Evolutionary conservation across 2,888 invertebrate species (phyloP).

Genomic region (Drosophila putrida): DNA sequence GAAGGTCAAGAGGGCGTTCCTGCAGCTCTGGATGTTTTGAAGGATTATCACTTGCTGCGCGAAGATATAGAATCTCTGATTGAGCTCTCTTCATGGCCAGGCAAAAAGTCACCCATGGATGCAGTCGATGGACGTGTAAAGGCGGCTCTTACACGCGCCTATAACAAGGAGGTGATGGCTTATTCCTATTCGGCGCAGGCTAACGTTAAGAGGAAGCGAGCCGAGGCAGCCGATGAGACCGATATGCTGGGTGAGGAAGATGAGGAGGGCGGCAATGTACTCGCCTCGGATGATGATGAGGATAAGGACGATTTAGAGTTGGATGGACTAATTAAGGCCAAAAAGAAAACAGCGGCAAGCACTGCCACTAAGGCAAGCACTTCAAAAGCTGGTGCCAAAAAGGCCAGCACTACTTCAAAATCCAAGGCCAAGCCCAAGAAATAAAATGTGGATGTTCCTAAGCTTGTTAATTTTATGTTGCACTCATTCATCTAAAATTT

Average conservation of each 20-base stretch:
- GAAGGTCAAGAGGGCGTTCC: conserved; percentile 90
- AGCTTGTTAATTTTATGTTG: conserved; percentile 20
- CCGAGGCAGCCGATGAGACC: conserved; percentile 83
- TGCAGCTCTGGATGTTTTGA: conserved; percentile 90
- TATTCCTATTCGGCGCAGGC: conserved; percentile 91
- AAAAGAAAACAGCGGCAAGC: conserved; percentile 72
- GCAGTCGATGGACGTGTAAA: conserved; percentile 94
- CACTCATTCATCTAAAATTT: conserved; percentile 9
- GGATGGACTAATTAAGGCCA: conserved; percentile 91
- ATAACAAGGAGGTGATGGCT: conserved; percentile 93
- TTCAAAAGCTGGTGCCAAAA: conserved; percentile 66
- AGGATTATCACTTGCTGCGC: conserved; percentile 93
- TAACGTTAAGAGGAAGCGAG: conserved; percentile 88
- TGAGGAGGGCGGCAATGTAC: conserved; percentile 68
- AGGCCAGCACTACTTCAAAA: conserved; percentile 52
- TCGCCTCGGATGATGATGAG: conserved; percentile 85
- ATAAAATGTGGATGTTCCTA: conserved; percentile 37
- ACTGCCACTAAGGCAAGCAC: conserved; percentile 58
- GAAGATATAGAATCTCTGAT: conserved; percentile 96
- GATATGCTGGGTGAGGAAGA: conserved; percentile 85
- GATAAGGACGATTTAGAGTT: conserved; percentile 88
- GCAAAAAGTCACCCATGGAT: conserved; percentile 91
- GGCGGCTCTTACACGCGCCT: conserved; percentile 95
- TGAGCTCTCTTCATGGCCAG: conserved; percentile 95
- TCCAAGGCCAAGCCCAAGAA: conserved; percentile 75